These are phyloP conservation scores for Heteropelma amictum DNA, from an alignment of 2,888 invertebrate species.

Conservation along the genomic window DNA sequence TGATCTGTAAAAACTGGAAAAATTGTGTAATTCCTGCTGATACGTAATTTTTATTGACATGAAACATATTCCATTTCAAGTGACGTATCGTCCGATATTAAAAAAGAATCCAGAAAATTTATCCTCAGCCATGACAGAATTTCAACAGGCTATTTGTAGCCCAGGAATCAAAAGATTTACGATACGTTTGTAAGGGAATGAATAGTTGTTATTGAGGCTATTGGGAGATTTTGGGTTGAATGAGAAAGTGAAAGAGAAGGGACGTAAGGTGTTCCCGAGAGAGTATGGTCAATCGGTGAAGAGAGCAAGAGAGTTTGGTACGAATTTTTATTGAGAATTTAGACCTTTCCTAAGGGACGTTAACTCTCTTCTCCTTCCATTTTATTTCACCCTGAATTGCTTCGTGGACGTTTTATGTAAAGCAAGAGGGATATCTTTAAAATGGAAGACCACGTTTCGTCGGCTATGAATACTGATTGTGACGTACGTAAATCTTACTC, in stretches of 20 bases:
- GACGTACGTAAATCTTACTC: slow-evolving; percentile 31
- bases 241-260: not conserved
- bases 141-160: not conserved
- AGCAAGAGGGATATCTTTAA: slow-evolving; percentile 16
- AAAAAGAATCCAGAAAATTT: not conserved
- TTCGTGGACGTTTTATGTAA: slow-evolving; percentile 16
- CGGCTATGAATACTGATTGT: slow-evolving; percentile 55
- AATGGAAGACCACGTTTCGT: slow-evolving; percentile 42
- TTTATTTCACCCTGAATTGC: slow-evolving; percentile 36
- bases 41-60: no score
- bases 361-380: slow-evolving; percentile 18
- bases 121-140: not conserved
- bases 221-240: slow-evolving; percentile 1
- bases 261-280: slow-evolving; percentile 3
- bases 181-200: not conserved
- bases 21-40: no score
- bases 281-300: slow-evolving; percentile 28
- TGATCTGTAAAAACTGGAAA: no score
- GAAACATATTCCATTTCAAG: no score
- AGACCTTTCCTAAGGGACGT: slow-evolving; percentile 1
- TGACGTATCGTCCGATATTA: not conserved
- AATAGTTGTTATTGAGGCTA: not conserved
- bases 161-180: slow-evolving; percentile 1
- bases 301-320: not conserved
- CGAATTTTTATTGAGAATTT: slow-evolving; percentile 31